Evolutionary conservation across 2,797 vertebrate genomes (phyloP).

Genomic region (Setipinna tenuifilis): DNA sequence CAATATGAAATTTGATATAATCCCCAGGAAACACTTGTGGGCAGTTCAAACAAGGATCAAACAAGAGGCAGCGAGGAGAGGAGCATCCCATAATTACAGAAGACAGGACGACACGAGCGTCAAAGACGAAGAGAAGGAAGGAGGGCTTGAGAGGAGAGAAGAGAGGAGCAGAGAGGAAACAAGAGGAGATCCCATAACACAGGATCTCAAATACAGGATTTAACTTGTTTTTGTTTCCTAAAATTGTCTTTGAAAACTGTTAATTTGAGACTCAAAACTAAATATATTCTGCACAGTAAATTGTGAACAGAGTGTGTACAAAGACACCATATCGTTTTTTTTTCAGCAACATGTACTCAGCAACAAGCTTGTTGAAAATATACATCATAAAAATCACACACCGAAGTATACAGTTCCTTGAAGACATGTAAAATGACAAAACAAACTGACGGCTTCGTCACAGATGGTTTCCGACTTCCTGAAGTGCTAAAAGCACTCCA

Average conservation of each 20-base stretch:
- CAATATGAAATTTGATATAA: neutral
- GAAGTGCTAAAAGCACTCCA: neutral
- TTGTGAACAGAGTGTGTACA: neutral
- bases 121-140: neutral
- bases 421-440: neutral
- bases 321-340: neutral
- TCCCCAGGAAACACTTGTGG: neutral
- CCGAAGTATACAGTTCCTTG: neutral
- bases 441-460: neutral
- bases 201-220: neutral
- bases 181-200: neutral
- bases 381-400: neutral
- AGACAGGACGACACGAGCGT: neutral
- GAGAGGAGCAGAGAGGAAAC: neutral
- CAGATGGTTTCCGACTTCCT: neutral
- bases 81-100: conserved; percentile 7
- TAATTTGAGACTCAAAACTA: neutral
- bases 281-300: neutral
- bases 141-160: neutral
- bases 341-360: neutral
- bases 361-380: neutral
- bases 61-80: neutral
- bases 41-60: conserved; percentile 2
- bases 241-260: neutral
- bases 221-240: neutral